Evolutionary conservation across 2,888 invertebrate genomes (phyloP), one percentile per base, ranked within the genome.

Genomic region (Meloe dianella): DNA sequence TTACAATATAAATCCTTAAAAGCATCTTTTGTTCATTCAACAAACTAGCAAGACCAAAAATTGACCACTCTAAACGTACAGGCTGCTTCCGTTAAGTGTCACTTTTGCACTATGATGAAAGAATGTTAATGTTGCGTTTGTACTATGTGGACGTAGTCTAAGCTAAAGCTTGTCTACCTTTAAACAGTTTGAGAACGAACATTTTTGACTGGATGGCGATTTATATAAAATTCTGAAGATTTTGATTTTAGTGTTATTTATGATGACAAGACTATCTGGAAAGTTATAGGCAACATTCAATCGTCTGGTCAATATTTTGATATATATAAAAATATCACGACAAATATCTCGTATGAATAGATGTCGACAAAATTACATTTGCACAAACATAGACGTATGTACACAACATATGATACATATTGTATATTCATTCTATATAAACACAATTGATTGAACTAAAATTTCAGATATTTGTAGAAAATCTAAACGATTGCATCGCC

Each of bases 261-360:
- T 24, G 22, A 12, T 51, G 24, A 51, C 51, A 51, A 10, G 22
- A 51, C 4, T 8, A 24, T 51, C 51, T 20, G 24, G 10, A 51
- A 51, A 51, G 20, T 51, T 24, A 22, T 51, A 51, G 51, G 10
- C 51, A 51, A 51, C 22, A 47, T 47, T 22, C 47, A 47, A 47
- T 20, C 47, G 10, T 47, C 9, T 2, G 20, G 47, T 47, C 47
- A 47, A 47, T 20, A 47, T 47, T 47, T 47, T 9, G 47, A 47
- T 47, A 47, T 4, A 10, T 7, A 20, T 47, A 9, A 47, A 20
- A 47, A 47, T 47, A 47, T 47, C 3, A 20, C 2, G 20, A 20
- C 20, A n/a, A n/a, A 41, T 47, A 47, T 20, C 35, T 22, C 20
- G 47, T 7, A 47, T 47, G 47, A 20, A 20, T 47, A 10, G 20